These are phyloP conservation scores for Watsonalla cultraria DNA, from an alignment of 2,888 invertebrate genomes.

Conservation along the genomic window DNA sequence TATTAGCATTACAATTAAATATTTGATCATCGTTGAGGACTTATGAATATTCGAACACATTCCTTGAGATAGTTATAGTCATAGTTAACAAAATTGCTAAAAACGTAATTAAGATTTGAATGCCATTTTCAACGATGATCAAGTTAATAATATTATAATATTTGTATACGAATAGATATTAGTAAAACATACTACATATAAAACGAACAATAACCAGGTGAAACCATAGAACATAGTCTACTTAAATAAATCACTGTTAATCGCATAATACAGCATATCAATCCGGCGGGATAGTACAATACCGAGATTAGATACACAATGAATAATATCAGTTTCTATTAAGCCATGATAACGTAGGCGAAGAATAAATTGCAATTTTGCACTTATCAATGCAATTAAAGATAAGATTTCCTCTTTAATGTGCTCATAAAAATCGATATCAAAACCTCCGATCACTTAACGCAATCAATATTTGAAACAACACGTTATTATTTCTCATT, in stretches of 20 bases:
- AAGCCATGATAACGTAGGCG: constrained; percentile 52
- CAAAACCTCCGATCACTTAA: neutral
- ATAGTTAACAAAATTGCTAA: too few relatives aligned
- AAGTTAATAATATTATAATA: neutral
- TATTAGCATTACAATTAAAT: neutral
- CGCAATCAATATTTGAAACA: neutral
- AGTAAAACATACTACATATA: neutral
- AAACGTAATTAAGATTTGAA: too few relatives aligned
- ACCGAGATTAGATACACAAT: constrained; percentile 1
- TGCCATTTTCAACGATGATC: neutral
- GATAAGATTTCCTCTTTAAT: neutral
- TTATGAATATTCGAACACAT: too few relatives aligned
- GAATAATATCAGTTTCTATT: constrained; percentile 46
- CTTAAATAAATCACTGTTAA: neutral
- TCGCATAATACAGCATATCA: neutral
- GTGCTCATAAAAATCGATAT: neutral
- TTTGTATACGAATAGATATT: neutral
- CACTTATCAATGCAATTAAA: neutral
- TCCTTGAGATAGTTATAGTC: too few relatives aligned
- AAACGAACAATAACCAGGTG: constrained; percentile 8
- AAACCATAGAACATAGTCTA: constrained; percentile 5
- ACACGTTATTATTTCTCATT: neutral
- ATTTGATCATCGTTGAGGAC: neutral
- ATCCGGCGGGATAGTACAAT: neutral
- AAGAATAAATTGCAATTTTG: neutral